Evolutionary conservation across 2,888 invertebrate species (phyloP), one percentile per base, ranked within the genome.

Genomic region (Aporophyla lueneburgensis): DNA sequence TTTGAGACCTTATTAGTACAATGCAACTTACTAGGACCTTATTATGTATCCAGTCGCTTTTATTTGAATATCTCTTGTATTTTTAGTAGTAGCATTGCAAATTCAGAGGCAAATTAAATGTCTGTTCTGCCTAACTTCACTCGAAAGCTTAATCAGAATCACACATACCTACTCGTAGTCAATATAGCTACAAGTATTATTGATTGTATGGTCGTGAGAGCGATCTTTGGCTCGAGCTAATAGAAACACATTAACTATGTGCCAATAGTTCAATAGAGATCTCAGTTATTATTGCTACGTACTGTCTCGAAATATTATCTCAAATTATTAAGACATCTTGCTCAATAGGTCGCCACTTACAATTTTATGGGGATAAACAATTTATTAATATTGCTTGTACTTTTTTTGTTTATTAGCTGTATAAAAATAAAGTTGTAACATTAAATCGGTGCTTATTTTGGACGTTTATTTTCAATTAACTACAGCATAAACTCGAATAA

Each of bases 381-480:
- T 80, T 40, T 74, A 53, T 61, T 51, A 33, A 51, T 62, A 81
- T 75, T 46, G 43, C 27, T 68, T 65, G 49, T 71, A 40, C 46
- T 80, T 71, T 62, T 72, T 78, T 75, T 54, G 40, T 59, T 66
- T 73, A 71, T 65, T 72, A 46, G 56, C 53, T 74, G 59, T 69
- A 68, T 67, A 72, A 71, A 76, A 84, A 70, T 63, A 73, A 74
- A 58, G 68, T 68, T 51, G 63, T 83, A 76, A 77, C 54, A 76
- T 81, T 75, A 43, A 53, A 77, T 68, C 70, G 80, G 73, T 84
- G 65, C 70, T 87, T 84, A 85, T 87, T 89, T 87, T 85, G 65
- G 83, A 78, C 76, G 88, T 91, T 91, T 91, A 88, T 91, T 91
- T 92, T 91, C 89, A 91, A 91, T 92, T 91, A 91, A 87, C 75